Percentiles rank a stretch among this genome's conserved stretches.
These are phyloP conservation scores for Cyanistes caeruleus DNA, from an alignment of 2,113 vertebrate species.

Conservation along the genomic window DNA sequence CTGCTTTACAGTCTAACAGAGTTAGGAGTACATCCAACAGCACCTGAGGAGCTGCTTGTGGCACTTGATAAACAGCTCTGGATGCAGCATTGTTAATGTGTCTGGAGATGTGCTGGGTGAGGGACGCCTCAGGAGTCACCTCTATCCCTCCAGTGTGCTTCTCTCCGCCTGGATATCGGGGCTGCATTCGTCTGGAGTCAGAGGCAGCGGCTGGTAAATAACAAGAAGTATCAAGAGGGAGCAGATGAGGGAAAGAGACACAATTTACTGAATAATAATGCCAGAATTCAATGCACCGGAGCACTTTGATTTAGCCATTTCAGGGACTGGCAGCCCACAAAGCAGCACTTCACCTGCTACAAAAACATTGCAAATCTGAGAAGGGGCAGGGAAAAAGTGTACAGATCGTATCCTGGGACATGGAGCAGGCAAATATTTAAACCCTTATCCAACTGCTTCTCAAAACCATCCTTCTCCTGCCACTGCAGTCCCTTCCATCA, in stretches of 20 bases:
- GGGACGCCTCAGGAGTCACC: background rate
- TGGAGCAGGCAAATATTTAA: conserved; percentile 9
- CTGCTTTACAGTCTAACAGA: background rate
- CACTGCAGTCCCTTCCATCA: background rate
- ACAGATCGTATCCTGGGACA: background rate
- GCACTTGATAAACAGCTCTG: background rate
- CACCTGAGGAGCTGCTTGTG: background rate
- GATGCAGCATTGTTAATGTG: background rate
- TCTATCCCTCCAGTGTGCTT: background rate
- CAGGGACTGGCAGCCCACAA: conserved; percentile 20
- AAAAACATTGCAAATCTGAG: conserved; percentile 19
- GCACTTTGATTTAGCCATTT: conserved; percentile 45
- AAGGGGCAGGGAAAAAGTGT: background rate
- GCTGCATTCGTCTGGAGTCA: background rate
- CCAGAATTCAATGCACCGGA: conserved; percentile 11
- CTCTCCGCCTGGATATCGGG: rapidly evolving
- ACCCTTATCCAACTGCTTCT: background rate
- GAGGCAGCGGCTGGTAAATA: background rate
- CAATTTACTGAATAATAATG: conserved; percentile 33
- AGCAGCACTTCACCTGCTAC: conserved; percentile 34
- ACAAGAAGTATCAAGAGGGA: background rate
- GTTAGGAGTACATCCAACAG: background rate
- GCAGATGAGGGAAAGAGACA: background rate
- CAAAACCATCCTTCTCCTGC: background rate
- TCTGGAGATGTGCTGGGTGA: background rate